Conservation (phyloP, 2,797 vertebrate species). For the Artibeus lituratus region DNA sequence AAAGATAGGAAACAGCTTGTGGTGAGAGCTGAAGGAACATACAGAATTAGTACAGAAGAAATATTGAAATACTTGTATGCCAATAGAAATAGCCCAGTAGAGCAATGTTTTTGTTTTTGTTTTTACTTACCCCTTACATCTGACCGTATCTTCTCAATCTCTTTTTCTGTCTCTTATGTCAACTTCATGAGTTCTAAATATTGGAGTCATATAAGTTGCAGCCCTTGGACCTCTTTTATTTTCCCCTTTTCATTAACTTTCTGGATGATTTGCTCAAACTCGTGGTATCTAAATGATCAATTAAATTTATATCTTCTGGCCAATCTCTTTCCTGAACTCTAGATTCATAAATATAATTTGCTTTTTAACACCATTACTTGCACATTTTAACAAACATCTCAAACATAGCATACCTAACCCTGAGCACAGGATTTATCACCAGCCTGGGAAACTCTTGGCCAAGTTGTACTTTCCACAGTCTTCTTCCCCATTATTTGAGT, state of each 20-base stretch:
- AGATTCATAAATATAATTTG: not conserved
- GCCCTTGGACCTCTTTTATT: not conserved
- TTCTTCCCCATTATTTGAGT: not conserved
- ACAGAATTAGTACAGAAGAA: not conserved
- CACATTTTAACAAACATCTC: not conserved
- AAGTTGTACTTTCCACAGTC: not conserved
- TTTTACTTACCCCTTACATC: not conserved
- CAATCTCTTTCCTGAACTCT: not conserved
- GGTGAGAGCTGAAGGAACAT: not conserved
- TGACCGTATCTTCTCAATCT: not conserved
- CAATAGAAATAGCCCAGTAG: not conserved
- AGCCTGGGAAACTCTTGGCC: not conserved
- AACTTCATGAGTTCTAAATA: not conserved
- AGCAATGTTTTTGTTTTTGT: not conserved
- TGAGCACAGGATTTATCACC: not conserved
- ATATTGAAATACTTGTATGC: not conserved
- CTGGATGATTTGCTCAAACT: not conserved
- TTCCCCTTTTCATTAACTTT: not conserved
- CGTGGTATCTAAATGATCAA: not conserved
- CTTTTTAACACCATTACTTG: not conserved
- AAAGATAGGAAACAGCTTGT: not conserved
- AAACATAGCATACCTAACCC: not conserved
- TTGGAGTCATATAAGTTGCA: not conserved
- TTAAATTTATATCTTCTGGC: not conserved
- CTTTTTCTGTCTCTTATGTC: not conserved